phyloP scores from a whole-genome alignment of 2,888 invertebrate species.

The Hypomecis punctinalis region DNA sequence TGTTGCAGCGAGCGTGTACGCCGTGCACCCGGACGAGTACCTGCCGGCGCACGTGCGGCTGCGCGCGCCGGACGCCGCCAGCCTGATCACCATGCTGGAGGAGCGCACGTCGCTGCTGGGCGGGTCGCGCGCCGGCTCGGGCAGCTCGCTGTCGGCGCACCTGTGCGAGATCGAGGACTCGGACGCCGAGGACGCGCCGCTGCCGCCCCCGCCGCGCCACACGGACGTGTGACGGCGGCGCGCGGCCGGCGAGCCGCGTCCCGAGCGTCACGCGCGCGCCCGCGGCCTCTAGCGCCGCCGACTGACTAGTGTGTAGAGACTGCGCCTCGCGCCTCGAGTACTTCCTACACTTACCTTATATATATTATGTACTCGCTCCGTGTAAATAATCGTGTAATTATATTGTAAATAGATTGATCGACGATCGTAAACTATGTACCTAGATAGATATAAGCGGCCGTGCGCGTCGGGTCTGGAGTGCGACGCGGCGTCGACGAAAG shows the following conservation, averaged over 20 bases:
- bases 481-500: too few relatives aligned
- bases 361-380: neutral
- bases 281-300: conserved; percentile 34
- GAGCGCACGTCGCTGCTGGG: conserved; percentile 91
- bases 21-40: conserved; percentile 94
- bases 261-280: conserved; percentile 17
- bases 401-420: conserved; percentile 2
- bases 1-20: conserved; percentile 87
- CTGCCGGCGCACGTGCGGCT: conserved; percentile 70
- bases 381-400: conserved; percentile 11
- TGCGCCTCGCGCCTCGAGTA: neutral
- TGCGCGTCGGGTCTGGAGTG: too few relatives aligned
- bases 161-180: conserved; percentile 97
- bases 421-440: too few relatives aligned
- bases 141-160: conserved; percentile 94
- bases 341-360: neutral
- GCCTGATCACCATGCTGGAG: conserved; percentile 89
- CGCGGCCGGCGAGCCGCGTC: conserved; percentile 54
- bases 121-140: conserved; percentile 86
- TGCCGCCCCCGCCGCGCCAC: conserved; percentile 53
- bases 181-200: conserved; percentile 85
- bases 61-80: conserved; percentile 87
- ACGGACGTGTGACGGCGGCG: conserved; percentile 74
- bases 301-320: conserved; percentile 20
- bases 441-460: too few relatives aligned